phyloP scores from a whole-genome alignment of 2,888 invertebrate species.

The Drosophila percnosoma region DNA sequence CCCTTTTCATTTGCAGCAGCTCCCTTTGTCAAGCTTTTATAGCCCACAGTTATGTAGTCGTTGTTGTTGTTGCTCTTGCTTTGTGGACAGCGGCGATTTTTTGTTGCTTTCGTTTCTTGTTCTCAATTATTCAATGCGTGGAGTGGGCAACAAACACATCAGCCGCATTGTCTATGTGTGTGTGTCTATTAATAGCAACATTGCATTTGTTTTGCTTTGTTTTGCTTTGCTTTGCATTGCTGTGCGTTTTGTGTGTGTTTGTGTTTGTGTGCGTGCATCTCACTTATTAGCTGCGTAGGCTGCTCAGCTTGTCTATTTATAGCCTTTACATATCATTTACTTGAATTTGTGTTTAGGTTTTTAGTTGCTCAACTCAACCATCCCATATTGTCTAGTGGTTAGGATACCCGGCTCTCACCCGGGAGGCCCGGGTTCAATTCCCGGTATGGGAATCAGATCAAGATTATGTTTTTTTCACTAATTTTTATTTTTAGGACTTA shows the following conservation, averaged over 20 bases:
- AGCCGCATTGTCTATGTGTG: conserved; percentile 1
- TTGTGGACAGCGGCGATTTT: conserved; percentile 41
- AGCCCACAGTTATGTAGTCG: conserved; percentile 35
- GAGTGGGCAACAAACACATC: conserved; percentile 14
- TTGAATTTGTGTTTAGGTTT: conserved; percentile 2
- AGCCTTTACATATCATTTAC: conserved; percentile 1
- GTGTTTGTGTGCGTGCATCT: conserved; percentile 29
- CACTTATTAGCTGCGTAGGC: conserved; percentile 33
- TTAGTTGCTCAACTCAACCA: fast-evolving
- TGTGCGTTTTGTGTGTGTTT: conserved; percentile 1
- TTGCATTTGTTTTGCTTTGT: conserved; percentile 18
- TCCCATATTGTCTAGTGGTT: conserved; percentile 73
- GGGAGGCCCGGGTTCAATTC: conserved; percentile 70
- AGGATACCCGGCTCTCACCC: conserved; percentile 71
- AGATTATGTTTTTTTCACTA: not conserved
- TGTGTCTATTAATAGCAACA: conserved; percentile 22
- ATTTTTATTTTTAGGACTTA: conserved; percentile 10
- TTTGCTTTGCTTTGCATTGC: conserved; percentile 7
- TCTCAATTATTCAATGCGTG: conserved; percentile 51
- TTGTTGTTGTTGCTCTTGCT: conserved; percentile 20
- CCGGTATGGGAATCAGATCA: conserved; percentile 53
- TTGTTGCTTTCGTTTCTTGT: conserved; percentile 38
- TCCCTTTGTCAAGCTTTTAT: conserved; percentile 47
- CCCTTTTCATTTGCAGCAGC: not conserved
- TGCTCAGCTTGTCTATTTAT: conserved; percentile 15